Percentiles rank a stretch among this genome's conserved stretches.
phyloP scores from a whole-genome alignment of 2,888 invertebrate species.

The Entomobrya multifasciata region DNA sequence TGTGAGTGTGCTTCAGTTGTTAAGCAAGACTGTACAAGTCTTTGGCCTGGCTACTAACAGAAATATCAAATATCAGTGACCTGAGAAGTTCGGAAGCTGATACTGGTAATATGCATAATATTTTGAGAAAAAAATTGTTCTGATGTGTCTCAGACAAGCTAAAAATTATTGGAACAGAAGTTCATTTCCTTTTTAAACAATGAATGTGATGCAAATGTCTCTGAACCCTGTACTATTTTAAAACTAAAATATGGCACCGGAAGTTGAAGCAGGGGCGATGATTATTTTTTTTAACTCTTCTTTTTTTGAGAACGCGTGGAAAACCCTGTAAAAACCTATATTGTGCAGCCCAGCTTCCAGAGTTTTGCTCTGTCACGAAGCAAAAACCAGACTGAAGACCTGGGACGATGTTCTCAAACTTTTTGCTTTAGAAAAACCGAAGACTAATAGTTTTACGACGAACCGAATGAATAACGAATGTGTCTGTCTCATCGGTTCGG shows the following conservation, averaged over 20 bases:
- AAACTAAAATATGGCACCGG: neutral
- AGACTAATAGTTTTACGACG: neutral
- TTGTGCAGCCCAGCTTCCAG: slow-evolving; percentile 56
- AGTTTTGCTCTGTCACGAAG: slow-evolving; percentile 64
- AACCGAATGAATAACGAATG: slow-evolving; percentile 44
- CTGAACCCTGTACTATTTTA: neutral
- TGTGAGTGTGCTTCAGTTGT: neutral
- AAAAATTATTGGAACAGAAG: slow-evolving; percentile 15
- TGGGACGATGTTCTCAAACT: slow-evolving; percentile 46
- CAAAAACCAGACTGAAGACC: slow-evolving; percentile 58
- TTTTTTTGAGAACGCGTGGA: slow-evolving; percentile 42
- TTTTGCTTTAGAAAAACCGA: slow-evolving; percentile 40
- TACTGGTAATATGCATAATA: neutral
- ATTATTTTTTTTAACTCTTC: too few relatives aligned
- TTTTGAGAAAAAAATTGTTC: too few relatives aligned
- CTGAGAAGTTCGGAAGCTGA: neutral
- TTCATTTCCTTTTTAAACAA: slow-evolving; percentile 18
- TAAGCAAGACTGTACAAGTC: neutral
- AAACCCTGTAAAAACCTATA: slow-evolving; percentile 8
- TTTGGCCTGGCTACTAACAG: neutral
- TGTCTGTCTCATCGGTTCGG: slow-evolving; percentile 25
- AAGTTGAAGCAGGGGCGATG: too few relatives aligned
- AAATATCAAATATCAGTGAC: slow-evolving; percentile 43
- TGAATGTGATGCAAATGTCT: slow-evolving; percentile 33
- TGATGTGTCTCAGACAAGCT: neutral